Base-by-base conservation (phyloP, 2,888 invertebrate genomes). In the Aspidiotus rigidus region DNA sequence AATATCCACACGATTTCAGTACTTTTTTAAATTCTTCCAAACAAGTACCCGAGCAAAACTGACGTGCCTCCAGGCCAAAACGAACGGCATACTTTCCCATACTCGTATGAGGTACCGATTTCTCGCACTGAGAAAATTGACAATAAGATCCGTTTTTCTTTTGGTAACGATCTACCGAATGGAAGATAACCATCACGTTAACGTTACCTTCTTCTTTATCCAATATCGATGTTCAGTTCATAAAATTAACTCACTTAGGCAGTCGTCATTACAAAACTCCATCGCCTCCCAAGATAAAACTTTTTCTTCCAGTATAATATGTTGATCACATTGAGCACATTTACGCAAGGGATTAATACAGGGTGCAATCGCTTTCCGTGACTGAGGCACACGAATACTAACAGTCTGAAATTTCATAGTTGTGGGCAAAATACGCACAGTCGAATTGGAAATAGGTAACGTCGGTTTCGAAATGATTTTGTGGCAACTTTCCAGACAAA, bases 51-150 rank as follows among this genome's bases (percentile, higher is more conserved):
- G 89, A 88, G 77, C 96, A 97, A 79, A 96, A 96, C 77, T 95
- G 95, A 13, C 91, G 84, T 62, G 95, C 88, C 75, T 93, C 92
- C 72, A 89, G 90, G 0, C 95, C 95, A 77, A 95, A 93, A 64
- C 94, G 83, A 0, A 95, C 92, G 76, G 93, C 93, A 77, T 93
- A 94, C 77, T 94, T 95, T 15, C 94, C 94, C 75, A 94, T 83
- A 73, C 90, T 89, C 2, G 85, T 84, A 49, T 69, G 62, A 13
- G 56, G 63, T 0, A 96, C 93, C 7, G 83, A 79, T 42, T 84
- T 85, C 70, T 86, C 84, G 77, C 96, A 97, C 28, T 28, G 28
- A 28, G 28, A 28, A 74, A 88, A 89, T 9, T 89, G 85, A 77
- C 95, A 96, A 73, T 84, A 82, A 0, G 87, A 81, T 0, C 89